Base-by-base conservation (phyloP, 2,888 invertebrate genomes). In the Ichneumoninae sp. region DNA sequence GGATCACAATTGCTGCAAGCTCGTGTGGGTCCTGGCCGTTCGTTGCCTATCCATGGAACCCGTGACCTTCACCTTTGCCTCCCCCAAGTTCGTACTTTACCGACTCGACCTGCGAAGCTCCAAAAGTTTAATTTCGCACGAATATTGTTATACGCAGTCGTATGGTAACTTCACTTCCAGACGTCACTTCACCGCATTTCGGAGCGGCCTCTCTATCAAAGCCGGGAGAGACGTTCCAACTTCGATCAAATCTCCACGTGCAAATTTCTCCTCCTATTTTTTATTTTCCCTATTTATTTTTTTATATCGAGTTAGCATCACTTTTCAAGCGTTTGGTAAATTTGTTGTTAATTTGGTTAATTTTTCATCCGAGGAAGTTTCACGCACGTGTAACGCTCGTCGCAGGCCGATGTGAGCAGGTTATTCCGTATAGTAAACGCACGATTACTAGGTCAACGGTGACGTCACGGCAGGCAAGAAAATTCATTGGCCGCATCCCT, bases 21-120 rank as follows among this genome's bases (percentile, higher is more conserved):
- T 72, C 62, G 30, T 69, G 62, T 77, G 40, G 70, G 40, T 44
- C 74, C 77, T 33, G 57, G 65, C 70, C 40, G 68, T 60, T 62
- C 74, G 62, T 81, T 33, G 16, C 33, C 62, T n/a, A 62, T 52
- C 81, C 74, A 74, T 75, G 57, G 52, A 80, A 81, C 57, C 8
- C 70, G 70, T 70, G 84, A 84, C 84, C 84, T 84, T 84, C 80
- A 84, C 84, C 84, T 81, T 78, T 74, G 52, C 44, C 74, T 69
- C 47, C 36, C 22, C 47, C 50, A 78, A 78, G 70, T 78, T 81
- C 57, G 60, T 22, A 72, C 47, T 68, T 52, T 71, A 52, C 1
- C 10, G 10, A 52, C 2, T 30, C 40, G 19, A 36, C 44, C 30
- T 76, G 26, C 26, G 26, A 65, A 75, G 3, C 22, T 54, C 36